Base-by-base conservation (phyloP, 2,888 invertebrate genomes). In the Caenorhabditis sp. region DNA sequence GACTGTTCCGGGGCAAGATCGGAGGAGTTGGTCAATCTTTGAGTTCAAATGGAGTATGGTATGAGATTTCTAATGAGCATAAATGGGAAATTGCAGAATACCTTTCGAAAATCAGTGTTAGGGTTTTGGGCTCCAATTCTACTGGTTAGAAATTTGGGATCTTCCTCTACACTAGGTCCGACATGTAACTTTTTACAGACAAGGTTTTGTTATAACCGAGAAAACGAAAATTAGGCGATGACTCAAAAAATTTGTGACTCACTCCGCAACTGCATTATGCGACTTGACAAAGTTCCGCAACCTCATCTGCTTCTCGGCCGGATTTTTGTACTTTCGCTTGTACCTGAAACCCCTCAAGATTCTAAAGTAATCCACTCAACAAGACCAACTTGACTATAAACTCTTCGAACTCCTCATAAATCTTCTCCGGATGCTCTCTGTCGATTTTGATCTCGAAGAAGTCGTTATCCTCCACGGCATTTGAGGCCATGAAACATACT, bases 361-460 rank as follows among this genome's bases (percentile, higher is more conserved):
- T 44, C 28, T 63, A 2, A n/a, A 26, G 10, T 2, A n/a, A 24
- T 24, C 28, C n/a, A n/a, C 10, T 44, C 7, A n/a, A n/a, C n/a
- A n/a, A n/a, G n/a, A n/a, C n/a, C n/a, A n/a, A 64, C 51, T 44
- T 64, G 8, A 19, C 44, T 14, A 64, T 54, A 38, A 74, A 77
- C 12, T 68, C 61, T 26, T 69, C 69, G 22, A 77, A 77, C 22
- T 68, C 76, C 41, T 69, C 69, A 59, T 69, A 77, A 26, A 69
- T 8, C 28, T 61, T 51, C 16, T 77, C 69, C 16, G 76, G 76
- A 54, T 77, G 76, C 19, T 77, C 61, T 51, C 76, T 22, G 54
- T 77, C 76, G 1, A 69, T 47, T 16, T 41, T 35, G n/a, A 77
- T 69, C 4, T 77, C 76, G 31, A 77, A 77, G 38, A 77, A 77